These are phyloP conservation scores for Drosophila peninsularis DNA, from an alignment of 2,888 invertebrate species.

Conservation along the genomic window DNA sequence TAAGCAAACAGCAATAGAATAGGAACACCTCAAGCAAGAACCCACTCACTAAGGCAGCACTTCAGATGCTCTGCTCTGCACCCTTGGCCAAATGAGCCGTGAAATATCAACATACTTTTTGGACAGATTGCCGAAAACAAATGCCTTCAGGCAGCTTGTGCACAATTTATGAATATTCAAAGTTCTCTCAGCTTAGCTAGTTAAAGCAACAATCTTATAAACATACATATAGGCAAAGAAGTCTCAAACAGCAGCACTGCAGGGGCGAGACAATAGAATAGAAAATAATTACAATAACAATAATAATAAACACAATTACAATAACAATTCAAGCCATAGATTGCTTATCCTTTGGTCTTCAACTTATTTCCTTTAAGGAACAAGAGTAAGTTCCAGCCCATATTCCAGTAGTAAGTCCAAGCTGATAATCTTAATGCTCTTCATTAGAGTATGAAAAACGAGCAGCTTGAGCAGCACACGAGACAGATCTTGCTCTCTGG, in stretches of 20 bases:
- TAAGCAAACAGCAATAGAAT: conserved; percentile 70
- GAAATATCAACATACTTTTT: neutral
- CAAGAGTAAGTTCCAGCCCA: too few relatives aligned
- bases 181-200: neutral
- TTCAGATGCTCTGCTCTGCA: conserved; percentile 33
- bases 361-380: too few relatives aligned
- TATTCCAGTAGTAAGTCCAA: neutral
- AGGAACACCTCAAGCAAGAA: conserved; percentile 31
- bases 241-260: neutral
- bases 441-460: conserved; percentile 31
- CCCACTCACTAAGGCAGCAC: conserved; percentile 2
- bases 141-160: neutral
- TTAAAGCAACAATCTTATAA: neutral
- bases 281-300: too few relatives aligned
- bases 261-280: too few relatives aligned
- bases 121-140: neutral
- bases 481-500: conserved; percentile 37
- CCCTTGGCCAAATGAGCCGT: neutral
- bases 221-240: neutral
- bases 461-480: conserved; percentile 9
- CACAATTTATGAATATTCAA: neutral
- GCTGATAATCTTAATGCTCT: conserved; percentile 21
- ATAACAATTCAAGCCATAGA: too few relatives aligned
- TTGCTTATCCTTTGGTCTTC: too few relatives aligned
- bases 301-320: too few relatives aligned